Evolutionary conservation across 2,888 invertebrate species (phyloP).

Genomic region (Lasioglossum zephyrum): DNA sequence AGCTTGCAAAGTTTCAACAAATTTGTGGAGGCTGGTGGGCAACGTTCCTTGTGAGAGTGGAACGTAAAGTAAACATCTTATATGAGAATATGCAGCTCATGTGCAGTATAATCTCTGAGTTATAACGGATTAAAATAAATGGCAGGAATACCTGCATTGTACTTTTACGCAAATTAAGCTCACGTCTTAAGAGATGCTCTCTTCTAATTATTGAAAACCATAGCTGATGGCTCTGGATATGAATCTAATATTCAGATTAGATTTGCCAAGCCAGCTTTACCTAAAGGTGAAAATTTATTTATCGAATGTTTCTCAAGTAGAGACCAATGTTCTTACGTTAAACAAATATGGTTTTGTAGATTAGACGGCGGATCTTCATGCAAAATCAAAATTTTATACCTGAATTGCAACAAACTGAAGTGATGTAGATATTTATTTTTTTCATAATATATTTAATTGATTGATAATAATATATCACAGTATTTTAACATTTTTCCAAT

Average conservation of each 20-base stretch:
- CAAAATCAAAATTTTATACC: too few relatives aligned
- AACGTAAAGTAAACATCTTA: conserved; percentile 9
- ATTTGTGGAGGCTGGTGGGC: not conserved
- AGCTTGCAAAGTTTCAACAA: not conserved
- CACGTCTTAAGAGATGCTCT: not conserved
- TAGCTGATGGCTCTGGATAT: not conserved
- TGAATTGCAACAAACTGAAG: too few relatives aligned
- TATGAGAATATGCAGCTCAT: not conserved
- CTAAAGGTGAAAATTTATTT: not conserved
- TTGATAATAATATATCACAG: too few relatives aligned
- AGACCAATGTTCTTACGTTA: not conserved
- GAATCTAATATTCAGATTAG: not conserved
- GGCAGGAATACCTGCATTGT: not conserved
- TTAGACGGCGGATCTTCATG: not conserved
- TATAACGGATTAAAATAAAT: conserved; percentile 17
- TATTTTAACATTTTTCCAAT: too few relatives aligned
- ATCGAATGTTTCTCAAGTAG: not conserved
- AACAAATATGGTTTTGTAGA: not conserved
- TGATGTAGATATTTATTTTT: too few relatives aligned
- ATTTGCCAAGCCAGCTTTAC: not conserved
- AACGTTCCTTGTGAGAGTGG: not conserved
- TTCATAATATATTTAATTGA: too few relatives aligned
- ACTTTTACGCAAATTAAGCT: not conserved
- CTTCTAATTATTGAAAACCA: not conserved
- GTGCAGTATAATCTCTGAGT: conserved; percentile 12